phyloP scores from a whole-genome alignment of 2,888 invertebrate genomes.

The Caradrina kadenii region DNA sequence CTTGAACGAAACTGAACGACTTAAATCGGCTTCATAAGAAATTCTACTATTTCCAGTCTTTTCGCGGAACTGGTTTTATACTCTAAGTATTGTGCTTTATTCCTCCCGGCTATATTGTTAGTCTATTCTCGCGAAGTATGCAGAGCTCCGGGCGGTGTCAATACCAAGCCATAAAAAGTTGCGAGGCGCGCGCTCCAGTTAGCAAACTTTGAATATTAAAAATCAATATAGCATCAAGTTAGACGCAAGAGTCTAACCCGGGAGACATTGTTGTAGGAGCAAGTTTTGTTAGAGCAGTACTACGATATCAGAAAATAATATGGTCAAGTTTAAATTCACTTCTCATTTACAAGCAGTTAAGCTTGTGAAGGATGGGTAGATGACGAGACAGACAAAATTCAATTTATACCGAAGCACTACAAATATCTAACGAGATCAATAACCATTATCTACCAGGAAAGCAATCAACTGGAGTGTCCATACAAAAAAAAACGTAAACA shows the following conservation, averaged over 20 bases:
- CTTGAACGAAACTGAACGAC: slow-evolving; percentile 10
- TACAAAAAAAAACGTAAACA: slow-evolving; percentile 1
- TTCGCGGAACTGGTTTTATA: slow-evolving; percentile 11
- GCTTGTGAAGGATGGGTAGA: not conserved
- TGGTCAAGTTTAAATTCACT: not conserved
- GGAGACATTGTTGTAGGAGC: slow-evolving; percentile 26
- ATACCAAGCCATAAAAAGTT: slow-evolving; percentile 55
- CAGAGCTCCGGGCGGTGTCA: slow-evolving; percentile 36
- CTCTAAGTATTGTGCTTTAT: slow-evolving; percentile 23
- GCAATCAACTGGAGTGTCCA: not conserved
- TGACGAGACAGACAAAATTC: not conserved
- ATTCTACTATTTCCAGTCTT: slow-evolving; percentile 21
- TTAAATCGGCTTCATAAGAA: slow-evolving; percentile 34
- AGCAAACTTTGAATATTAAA: slow-evolving; percentile 58
- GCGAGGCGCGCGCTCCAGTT: slow-evolving; percentile 46
- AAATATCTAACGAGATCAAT: not conserved
- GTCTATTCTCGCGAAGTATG: slow-evolving; percentile 30
- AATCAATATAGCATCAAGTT: slow-evolving; percentile 56
- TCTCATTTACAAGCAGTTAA: not conserved
- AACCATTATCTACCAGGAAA: not conserved
- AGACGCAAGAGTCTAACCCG: slow-evolving; percentile 10
- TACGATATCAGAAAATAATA: not conserved
- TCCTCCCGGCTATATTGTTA: slow-evolving; percentile 21
- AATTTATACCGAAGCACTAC: not conserved
- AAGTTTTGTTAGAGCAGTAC: not conserved